These are phyloP conservation scores for Melanotus villosus DNA, from an alignment of 2,888 invertebrate species.

Conservation along the genomic window DNA sequence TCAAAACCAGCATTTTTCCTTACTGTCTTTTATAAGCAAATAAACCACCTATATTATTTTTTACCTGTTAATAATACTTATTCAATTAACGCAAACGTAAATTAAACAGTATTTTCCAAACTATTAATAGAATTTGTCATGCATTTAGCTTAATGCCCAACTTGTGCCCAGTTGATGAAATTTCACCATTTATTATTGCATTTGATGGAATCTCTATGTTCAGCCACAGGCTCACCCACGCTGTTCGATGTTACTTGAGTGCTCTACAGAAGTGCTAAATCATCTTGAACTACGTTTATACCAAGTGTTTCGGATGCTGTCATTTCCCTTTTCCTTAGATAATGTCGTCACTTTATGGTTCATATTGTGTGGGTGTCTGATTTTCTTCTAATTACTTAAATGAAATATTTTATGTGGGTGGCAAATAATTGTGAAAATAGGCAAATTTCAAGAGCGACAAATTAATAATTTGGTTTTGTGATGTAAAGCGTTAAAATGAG, in stretches of 20 bases:
- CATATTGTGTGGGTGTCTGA: neutral
- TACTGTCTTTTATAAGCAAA: no score
- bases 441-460: no score
- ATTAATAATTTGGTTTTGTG: no score
- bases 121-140: no score
- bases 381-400: neutral
- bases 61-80: no score
- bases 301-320: neutral
- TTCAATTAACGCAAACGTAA: no score
- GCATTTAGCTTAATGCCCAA: neutral
- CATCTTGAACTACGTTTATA: neutral
- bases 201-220: conserved; percentile 27
- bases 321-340: neutral
- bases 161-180: neutral
- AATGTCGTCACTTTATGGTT: neutral
- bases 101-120: no score
- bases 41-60: no score
- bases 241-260: conserved; percentile 8
- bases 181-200: conserved; percentile 2
- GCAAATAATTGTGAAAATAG: no score
- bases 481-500: no score
- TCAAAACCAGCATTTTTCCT: neutral
- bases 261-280: conserved; percentile 20
- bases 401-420: no score
- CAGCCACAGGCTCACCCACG: conserved; percentile 17